Evolutionary conservation across 1,140 invertebrate genomes (phyloP), one percentile per base, ranked within the genome.

Genomic region (Macrobrachium nipponense): DNA sequence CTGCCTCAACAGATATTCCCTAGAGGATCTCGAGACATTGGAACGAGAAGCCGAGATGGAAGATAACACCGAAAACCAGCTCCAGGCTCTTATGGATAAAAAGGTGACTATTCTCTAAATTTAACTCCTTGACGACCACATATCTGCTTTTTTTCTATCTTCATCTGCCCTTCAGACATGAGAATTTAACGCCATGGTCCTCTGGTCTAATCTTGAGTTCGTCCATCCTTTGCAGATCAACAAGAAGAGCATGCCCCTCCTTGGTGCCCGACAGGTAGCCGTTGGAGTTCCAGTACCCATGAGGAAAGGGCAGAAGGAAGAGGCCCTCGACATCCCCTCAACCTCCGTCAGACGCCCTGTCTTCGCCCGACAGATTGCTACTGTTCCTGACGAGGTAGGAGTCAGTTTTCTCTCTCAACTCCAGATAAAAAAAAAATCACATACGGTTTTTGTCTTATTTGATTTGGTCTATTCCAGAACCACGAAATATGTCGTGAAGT

Each of bases 1-100:
- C 66, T 43, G 59, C 51, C 51, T 12, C 43, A 0, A 51, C 68
- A 89, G 87, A 76, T 89, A 89, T 77, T 89, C 88, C 11, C 66
- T 89, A 18, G 88, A 89, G 23, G 88, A 89, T 60, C 68, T 89
- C 44, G 86, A 89, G 51, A 87, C 73, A 59, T 59, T 89, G 82
- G 88, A 89, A 43, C 75, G 88, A 36, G 72, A 87, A 59, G 88
- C 86, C 5, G 80, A 61, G 1, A 81, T 87, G 70, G 86, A 89
- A 77, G 88, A 89, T 60, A 87, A 89, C 60, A 87, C 86, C 11
- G 88, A 89, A 64, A 80, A 87, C 73, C 86, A 89, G 68, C 86
- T 89, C 3, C 82, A 87, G 27, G 86, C 82, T 11, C 88, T 89
- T 20, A 87, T 86, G 72, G 59, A 23, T 17, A 83, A 76, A 23